Evolutionary conservation across 2,888 invertebrate genomes (phyloP).

Genomic region (Folsomia candida): DNA sequence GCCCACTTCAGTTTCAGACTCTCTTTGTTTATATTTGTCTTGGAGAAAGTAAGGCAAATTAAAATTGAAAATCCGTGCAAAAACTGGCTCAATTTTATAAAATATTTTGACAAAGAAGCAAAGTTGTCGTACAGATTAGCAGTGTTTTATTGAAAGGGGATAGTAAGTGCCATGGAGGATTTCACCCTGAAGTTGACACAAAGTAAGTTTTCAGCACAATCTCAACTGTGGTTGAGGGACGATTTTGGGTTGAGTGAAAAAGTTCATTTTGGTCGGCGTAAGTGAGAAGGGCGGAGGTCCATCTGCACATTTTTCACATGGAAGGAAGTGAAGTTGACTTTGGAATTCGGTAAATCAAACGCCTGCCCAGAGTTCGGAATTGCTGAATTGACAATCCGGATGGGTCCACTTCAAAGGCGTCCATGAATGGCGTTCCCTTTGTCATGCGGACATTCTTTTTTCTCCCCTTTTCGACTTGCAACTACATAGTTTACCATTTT

Average conservation of each 20-base stretch:
- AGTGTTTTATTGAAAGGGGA: too few relatives aligned
- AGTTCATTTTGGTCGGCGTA: neutral
- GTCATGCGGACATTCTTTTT: too few relatives aligned
- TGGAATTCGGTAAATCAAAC: conserved; percentile 1
- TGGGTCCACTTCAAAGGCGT: neutral
- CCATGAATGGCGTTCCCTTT: neutral
- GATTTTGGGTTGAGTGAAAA: neutral
- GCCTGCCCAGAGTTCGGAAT: neutral
- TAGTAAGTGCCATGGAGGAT: neutral
- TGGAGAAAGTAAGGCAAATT: neutral
- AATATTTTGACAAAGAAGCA: too few relatives aligned
- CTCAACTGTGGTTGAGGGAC: neutral
- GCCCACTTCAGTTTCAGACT: too few relatives aligned
- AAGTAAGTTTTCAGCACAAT: neutral
- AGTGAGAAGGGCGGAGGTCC: neutral
- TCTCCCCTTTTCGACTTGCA: neutral
- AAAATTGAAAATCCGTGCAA: neutral
- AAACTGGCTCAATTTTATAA: neutral
- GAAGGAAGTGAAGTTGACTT: neutral
- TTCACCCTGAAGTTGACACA: neutral
- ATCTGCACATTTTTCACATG: neutral
- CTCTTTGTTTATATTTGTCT: too few relatives aligned
- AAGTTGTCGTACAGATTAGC: too few relatives aligned
- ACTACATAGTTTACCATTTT: too few relatives aligned
- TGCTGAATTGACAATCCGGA: conserved; percentile 20